Conservation (phyloP, 2,888 invertebrate genomes). For the Clistopyga incitator region DNA sequence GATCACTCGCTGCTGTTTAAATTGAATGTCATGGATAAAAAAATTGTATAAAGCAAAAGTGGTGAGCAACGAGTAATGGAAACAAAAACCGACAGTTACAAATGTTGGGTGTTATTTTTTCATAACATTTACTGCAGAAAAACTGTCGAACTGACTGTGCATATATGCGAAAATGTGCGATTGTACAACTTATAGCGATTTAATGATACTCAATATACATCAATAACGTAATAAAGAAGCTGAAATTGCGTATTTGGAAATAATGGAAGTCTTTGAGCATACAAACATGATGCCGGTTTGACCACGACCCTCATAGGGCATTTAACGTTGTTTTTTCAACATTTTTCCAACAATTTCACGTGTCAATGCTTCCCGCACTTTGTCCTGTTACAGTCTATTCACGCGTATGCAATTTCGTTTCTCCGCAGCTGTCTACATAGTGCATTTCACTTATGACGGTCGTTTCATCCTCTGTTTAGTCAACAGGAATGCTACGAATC, state of each 20-base stretch:
- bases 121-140: too few species aligned
- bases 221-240: not conserved
- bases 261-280: not conserved
- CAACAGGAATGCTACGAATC: conserved; percentile 28
- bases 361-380: conserved; percentile 52
- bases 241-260: not conserved
- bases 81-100: too few species aligned
- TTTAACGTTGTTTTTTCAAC: conserved; percentile 31
- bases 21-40: too few species aligned
- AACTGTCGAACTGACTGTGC: too few species aligned
- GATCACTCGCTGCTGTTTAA: too few species aligned
- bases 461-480: conserved; percentile 21
- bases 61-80: too few species aligned
- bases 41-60: too few species aligned
- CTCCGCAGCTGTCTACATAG: not conserved
- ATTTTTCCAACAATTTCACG: conserved; percentile 33
- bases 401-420: conserved; percentile 30
- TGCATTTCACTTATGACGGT: conserved; percentile 48
- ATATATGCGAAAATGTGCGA: too few species aligned
- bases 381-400: conserved; percentile 25
- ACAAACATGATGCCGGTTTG: conserved; percentile 23
- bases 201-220: too few species aligned
- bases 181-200: too few species aligned
- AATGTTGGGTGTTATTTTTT: too few species aligned
- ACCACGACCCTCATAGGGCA: conserved; percentile 18